Evolutionary conservation across 2,113 vertebrate species (phyloP), one percentile per base, ranked within the genome.

Genomic region (Apeltes quadracus): DNA sequence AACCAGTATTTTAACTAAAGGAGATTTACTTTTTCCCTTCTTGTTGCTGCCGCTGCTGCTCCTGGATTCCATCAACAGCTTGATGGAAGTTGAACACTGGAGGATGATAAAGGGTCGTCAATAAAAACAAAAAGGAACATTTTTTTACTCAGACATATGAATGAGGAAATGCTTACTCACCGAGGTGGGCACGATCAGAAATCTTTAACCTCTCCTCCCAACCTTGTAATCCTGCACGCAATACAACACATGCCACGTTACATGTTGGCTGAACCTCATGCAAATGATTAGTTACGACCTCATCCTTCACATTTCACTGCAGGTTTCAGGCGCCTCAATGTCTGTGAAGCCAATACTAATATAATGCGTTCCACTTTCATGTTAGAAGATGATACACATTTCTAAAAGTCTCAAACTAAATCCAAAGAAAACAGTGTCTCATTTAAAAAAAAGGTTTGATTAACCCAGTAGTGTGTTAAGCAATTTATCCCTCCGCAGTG

Each of bases 61-160:
- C 95, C 87, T 95, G 94, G 73, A 94, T 91, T 1, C 93, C 92
- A 75, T 95, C 94, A 2, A 91, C 94, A 11, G 93, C 93, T 69
- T 95, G 94, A 70, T 95, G 94, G 85, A 95, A 95, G 89, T 94
- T 93, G 67, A 95, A 95, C 51, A 95, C 95, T 95, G 54, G 10
- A 76, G 43, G 36, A 0, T 3, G 29, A 25, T 20, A 85, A 2
- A 8, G 2, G 68, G 27, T 4, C 0, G 14, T 77, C 36, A 76
- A 12, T 34, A 34, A 34, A 34, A 32, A 32, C 3, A 32, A 34
- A 51, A 27, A 25, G 78, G 16, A 0, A 46, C 2, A 27, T 0
- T 20, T 29, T 29, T 0, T 4, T 4, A 20, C 2, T 41, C 0
- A 65, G 69, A 71, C 12, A 22, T 3, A 2, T 13, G 0, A 18